Evolutionary conservation across 1,140 invertebrate species (phyloP).

Genomic region (Drosophila mayri): DNA sequence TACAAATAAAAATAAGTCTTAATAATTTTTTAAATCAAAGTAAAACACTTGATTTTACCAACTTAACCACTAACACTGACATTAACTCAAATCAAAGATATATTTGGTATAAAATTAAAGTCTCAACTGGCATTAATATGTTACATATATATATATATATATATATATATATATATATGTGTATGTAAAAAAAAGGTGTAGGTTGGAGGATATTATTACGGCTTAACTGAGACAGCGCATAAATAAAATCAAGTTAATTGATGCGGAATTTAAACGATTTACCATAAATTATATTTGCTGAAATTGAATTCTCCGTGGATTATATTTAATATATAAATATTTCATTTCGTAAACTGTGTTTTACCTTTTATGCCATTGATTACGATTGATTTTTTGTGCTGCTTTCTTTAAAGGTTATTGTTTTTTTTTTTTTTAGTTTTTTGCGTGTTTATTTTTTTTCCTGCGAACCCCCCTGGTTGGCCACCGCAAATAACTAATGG

Average conservation of each 20-base stretch:
- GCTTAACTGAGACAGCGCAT: conserved; percentile 3
- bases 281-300: conserved; percentile 21
- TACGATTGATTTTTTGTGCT: conserved; percentile 2
- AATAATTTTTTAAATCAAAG: neutral
- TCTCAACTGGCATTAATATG: neutral
- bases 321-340: conserved; percentile 11
- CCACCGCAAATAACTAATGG: conserved; percentile 24
- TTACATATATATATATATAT: neutral
- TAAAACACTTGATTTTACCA: too few species aligned
- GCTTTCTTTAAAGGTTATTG: neutral
- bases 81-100: too few species aligned
- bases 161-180: neutral
- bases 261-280: conserved; percentile 8
- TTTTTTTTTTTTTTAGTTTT: neutral
- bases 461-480: neutral
- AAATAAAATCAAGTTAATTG: conserved; percentile 23
- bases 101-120: neutral
- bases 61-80: too few species aligned
- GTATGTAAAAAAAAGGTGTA: neutral
- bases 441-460: neutral
- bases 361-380: neutral
- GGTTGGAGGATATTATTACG: neutral
- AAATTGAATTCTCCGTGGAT: conserved; percentile 11
- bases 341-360: neutral
- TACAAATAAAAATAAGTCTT: too few species aligned